phyloP scores from a whole-genome alignment of 2,888 invertebrate genomes.

The Mythimna lalbum region DNA sequence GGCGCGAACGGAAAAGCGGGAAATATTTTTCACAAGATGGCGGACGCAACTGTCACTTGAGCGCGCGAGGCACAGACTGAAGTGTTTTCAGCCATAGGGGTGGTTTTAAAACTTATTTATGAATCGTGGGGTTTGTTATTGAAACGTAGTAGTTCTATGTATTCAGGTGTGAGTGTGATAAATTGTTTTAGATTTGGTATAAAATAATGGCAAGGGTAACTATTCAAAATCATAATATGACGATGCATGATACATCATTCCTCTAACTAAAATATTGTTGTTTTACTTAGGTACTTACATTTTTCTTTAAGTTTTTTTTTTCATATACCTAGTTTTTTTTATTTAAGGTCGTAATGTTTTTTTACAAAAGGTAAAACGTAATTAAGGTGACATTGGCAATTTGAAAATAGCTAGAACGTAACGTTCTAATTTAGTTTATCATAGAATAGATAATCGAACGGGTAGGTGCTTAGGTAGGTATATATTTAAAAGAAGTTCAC shows the following conservation, averaged over 20 bases:
- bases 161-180: constrained; percentile 27
- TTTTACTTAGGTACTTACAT: not conserved
- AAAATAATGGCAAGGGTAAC: not conserved
- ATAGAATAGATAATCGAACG: constrained; percentile 17
- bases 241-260: constrained; percentile 1
- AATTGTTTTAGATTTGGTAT: constrained; percentile 20
- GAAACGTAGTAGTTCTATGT: constrained; percentile 14
- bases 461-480: not conserved
- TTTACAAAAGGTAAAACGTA: too few species aligned
- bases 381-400: not conserved
- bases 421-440: constrained; percentile 10
- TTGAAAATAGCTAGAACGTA: constrained; percentile 15
- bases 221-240: constrained; percentile 5
- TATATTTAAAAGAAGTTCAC: constrained; percentile 40
- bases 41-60: constrained; percentile 74
- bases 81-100: constrained; percentile 71
- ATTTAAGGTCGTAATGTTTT: too few species aligned
- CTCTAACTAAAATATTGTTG: not conserved
- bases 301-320: not conserved
- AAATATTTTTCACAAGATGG: constrained; percentile 72
- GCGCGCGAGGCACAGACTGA: constrained; percentile 81
- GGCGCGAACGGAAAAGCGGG: constrained; percentile 73
- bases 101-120: constrained; percentile 64
- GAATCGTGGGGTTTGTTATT: constrained; percentile 58
- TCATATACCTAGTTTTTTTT: too few species aligned